These are phyloP conservation scores for Drosophila dunni DNA, from an alignment of 1,140 invertebrate species.

Conservation along the genomic window DNA sequence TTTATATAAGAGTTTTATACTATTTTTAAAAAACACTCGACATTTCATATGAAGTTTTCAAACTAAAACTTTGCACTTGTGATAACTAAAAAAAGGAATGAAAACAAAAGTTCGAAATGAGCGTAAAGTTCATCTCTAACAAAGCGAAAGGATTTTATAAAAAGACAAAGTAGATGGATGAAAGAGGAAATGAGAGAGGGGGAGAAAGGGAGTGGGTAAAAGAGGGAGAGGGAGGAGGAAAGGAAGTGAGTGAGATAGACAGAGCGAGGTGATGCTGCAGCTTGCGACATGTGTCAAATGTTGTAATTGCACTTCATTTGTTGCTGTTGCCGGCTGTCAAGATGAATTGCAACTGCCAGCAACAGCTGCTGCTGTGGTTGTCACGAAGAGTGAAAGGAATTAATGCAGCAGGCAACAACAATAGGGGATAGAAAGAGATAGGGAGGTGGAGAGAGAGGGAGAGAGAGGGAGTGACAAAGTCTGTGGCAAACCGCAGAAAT, in stretches of 20 bases:
- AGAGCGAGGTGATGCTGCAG: constrained; percentile 3
- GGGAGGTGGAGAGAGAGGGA: not conserved
- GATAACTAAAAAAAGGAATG: too few species aligned
- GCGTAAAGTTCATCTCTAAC: too few species aligned
- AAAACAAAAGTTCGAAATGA: too few species aligned
- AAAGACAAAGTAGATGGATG: too few species aligned
- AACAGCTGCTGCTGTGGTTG: constrained; percentile 18
- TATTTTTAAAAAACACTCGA: too few species aligned
- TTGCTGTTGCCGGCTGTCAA: constrained; percentile 35
- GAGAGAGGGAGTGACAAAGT: not conserved
- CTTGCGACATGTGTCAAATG: constrained; percentile 41
- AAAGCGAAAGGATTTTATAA: too few species aligned
- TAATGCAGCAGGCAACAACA: constrained; percentile 16
- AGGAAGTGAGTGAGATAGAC: not conserved
- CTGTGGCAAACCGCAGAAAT: constrained; percentile 4
- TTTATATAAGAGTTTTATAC: too few species aligned
- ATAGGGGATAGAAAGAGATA: not conserved
- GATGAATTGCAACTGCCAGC: constrained; percentile 39
- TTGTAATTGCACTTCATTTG: constrained; percentile 48
- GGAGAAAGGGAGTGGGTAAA: not conserved
- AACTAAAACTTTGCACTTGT: too few species aligned
- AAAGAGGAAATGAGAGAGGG: not conserved
- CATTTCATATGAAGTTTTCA: too few species aligned
- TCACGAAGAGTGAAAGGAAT: constrained; percentile 27
- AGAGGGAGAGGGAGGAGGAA: not conserved